These are phyloP conservation scores for Noctua janthina DNA, from an alignment of 2,888 invertebrate genomes.

Conservation along the genomic window DNA sequence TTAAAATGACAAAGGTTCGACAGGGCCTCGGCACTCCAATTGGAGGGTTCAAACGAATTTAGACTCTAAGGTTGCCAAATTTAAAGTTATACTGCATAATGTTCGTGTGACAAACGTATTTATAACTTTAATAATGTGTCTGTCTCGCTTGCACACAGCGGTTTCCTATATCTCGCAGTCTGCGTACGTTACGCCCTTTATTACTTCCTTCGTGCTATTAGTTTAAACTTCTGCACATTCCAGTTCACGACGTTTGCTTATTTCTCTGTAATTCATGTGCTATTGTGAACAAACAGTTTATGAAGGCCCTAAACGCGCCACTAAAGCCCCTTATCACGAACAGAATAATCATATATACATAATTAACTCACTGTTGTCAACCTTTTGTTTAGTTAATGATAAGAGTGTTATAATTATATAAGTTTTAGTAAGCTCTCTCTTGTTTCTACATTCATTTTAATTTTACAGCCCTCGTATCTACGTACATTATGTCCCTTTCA, in stretches of 20 bases:
- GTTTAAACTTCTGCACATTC: conserved; percentile 71
- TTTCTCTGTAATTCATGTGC: conserved; percentile 70
- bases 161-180: conserved; percentile 73
- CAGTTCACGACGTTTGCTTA: conserved; percentile 68
- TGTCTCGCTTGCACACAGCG: conserved; percentile 75
- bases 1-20: conserved; percentile 90
- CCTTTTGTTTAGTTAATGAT: conserved; percentile 69
- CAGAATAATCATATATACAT: conserved; percentile 65
- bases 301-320: conserved; percentile 58
- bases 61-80: conserved; percentile 75
- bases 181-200: conserved; percentile 74
- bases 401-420: conserved; percentile 65
- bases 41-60: conserved; percentile 75
- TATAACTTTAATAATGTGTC: conserved; percentile 82
- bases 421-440: conserved; percentile 55
- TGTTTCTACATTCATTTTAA: conserved; percentile 53
- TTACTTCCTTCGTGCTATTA: conserved; percentile 74
- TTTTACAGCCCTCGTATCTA: conserved; percentile 36
- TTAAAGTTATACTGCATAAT: conserved; percentile 72
- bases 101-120: conserved; percentile 73
- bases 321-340: conserved; percentile 61
- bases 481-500: conserved; percentile 29
- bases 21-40: conserved; percentile 79
- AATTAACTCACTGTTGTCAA: conserved; percentile 66
- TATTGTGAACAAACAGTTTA: conserved; percentile 66